phyloP scores from a whole-genome alignment of 2,888 invertebrate species.

The Salticus scenicus region DNA sequence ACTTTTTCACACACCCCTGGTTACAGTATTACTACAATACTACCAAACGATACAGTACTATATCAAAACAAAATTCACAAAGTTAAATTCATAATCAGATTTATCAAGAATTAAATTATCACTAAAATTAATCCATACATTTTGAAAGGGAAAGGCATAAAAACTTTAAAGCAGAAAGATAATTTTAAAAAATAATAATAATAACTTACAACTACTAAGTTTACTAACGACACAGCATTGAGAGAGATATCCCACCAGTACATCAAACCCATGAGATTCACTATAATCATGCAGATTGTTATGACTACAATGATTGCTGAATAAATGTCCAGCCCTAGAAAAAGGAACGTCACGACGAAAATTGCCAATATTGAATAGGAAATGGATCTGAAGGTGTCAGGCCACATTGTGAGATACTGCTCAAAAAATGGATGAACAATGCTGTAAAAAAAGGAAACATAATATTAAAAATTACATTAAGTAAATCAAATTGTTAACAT shows the following conservation, averaged over 20 bases:
- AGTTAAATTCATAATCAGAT: neutral
- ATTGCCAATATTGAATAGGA: constrained; percentile 77
- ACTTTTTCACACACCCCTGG: too few species aligned
- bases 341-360: constrained; percentile 76
- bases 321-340: constrained; percentile 78
- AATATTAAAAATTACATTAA: too few species aligned
- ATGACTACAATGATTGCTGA: constrained; percentile 77
- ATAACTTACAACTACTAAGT: constrained; percentile 78
- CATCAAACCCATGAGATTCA: constrained; percentile 78
- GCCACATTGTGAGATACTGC: constrained; percentile 78
- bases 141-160: too few species aligned
- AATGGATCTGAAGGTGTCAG: constrained; percentile 77
- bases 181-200: too few species aligned
- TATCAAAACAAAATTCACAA: too few species aligned
- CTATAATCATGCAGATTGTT: constrained; percentile 77
- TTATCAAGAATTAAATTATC: too few species aligned
- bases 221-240: constrained; percentile 79
- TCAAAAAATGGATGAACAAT: constrained; percentile 79
- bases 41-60: too few species aligned
- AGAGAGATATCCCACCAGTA: constrained; percentile 78
- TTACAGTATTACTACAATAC: too few species aligned
- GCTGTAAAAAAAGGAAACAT: constrained; percentile 73
- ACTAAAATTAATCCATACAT: too few species aligned
- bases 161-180: too few species aligned
- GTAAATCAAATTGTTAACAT: too few species aligned